Evolutionary conservation across 1,140 invertebrate species (phyloP).

Genomic region (Reticulitermes speratus): DNA sequence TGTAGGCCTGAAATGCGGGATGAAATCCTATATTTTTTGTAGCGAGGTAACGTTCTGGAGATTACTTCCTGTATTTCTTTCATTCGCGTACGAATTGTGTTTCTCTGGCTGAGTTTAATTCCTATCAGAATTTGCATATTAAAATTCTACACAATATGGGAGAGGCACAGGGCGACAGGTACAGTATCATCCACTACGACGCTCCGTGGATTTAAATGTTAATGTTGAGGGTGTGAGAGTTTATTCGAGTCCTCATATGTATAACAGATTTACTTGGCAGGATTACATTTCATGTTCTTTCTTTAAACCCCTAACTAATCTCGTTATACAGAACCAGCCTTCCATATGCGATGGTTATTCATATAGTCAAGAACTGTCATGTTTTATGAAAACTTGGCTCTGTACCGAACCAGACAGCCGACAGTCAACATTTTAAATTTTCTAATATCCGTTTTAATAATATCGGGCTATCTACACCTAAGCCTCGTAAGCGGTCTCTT

Average conservation of each 20-base stretch:
- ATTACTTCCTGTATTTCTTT: neutral
- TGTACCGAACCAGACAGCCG: no score
- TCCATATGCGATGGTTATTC: neutral
- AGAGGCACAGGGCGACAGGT: neutral
- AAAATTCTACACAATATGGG: neutral
- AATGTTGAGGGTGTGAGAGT: neutral
- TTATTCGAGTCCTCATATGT: neutral
- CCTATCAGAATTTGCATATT: neutral
- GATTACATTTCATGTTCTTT: neutral
- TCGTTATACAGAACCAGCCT: neutral
- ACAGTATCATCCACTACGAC: neutral
- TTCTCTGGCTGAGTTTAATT: neutral
- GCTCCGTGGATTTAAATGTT: neutral
- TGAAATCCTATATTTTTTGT: neutral
- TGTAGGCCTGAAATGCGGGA: neutral
- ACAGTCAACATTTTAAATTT: no score
- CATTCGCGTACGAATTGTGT: neutral
- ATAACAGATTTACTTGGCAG: neutral
- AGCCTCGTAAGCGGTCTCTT: no score
- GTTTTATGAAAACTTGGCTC: neutral
- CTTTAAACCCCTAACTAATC: neutral
- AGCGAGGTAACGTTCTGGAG: neutral
- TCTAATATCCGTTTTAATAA: no score
- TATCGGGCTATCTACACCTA: no score
- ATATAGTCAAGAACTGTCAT: neutral